Percentiles rank a stretch among this genome's conserved stretches.
phyloP scores from a whole-genome alignment of 2,888 invertebrate species.

The Caenorhabditis sp. region DNA sequence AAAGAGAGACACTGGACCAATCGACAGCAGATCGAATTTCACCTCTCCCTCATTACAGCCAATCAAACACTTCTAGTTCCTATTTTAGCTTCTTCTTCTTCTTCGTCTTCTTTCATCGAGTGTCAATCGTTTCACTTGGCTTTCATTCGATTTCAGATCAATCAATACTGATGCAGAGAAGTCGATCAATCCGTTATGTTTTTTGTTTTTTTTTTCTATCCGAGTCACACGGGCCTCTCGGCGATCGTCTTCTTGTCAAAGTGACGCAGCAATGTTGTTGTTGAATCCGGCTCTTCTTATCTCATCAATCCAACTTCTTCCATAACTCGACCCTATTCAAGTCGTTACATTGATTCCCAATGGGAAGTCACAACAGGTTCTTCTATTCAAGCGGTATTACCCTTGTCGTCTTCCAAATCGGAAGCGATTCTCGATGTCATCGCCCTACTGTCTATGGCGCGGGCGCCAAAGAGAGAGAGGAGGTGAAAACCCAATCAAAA shows the following conservation, averaged over 20 bases:
- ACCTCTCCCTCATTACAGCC: conserved; percentile 55
- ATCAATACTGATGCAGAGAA: conserved; percentile 42
- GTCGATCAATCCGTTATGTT: conserved; percentile 31
- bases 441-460: conserved; percentile 16
- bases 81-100: neutral
- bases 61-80: conserved; percentile 49
- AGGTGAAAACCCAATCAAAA: conserved; percentile 60
- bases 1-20: conserved; percentile 5
- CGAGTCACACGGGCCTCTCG: conserved; percentile 20
- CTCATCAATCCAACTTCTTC: conserved; percentile 3
- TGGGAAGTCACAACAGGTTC: conserved; percentile 21
- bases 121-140: conserved; percentile 34
- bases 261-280: conserved; percentile 21
- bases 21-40: conserved; percentile 42
- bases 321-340: neutral
- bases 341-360: conserved; percentile 3
- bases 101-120: neutral
- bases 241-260: conserved; percentile 33
- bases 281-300: neutral
- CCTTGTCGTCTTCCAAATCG: conserved; percentile 12
- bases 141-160: conserved; percentile 12
- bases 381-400: conserved; percentile 7
- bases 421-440: conserved; percentile 29
- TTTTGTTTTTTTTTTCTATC: conserved; percentile 22
- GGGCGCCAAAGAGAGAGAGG: conserved; percentile 22